Evolutionary conservation across 2,888 invertebrate species (phyloP).

Genomic region (Anodontia alba): DNA sequence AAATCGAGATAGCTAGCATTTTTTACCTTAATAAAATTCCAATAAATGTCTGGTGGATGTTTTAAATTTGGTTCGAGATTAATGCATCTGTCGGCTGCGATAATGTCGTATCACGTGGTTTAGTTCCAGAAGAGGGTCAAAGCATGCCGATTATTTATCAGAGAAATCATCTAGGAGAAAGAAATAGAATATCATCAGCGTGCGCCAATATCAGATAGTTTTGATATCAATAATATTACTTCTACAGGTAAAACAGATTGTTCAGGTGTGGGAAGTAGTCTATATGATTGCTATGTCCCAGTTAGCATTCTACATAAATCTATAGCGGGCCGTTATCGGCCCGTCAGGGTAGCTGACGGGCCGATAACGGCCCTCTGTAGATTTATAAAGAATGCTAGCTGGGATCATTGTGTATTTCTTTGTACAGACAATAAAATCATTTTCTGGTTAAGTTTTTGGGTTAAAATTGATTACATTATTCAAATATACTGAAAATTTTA

Average conservation of each 20-base stretch:
- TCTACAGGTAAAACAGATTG: background rate
- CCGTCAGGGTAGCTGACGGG: too few relatives aligned
- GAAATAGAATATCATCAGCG: conserved; percentile 2
- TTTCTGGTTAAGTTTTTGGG: too few relatives aligned
- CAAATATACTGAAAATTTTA: too few relatives aligned
- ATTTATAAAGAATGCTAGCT: too few relatives aligned
- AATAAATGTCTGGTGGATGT: conserved; percentile 3
- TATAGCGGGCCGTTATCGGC: too few relatives aligned
- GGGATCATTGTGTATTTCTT: too few relatives aligned
- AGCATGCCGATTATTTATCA: conserved; percentile 11
- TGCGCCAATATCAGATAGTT: conserved; percentile 13
- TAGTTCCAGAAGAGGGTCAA: background rate
- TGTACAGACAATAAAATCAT: too few relatives aligned
- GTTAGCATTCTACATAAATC: too few relatives aligned
- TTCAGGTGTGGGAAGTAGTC: too few relatives aligned
- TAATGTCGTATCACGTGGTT: background rate
- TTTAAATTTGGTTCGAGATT: conserved; percentile 7
- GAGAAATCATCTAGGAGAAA: background rate
- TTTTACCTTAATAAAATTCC: background rate
- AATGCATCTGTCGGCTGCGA: background rate
- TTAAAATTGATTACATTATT: too few relatives aligned
- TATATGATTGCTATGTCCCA: too few relatives aligned
- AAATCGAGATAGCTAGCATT: background rate
- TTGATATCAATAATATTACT: background rate
- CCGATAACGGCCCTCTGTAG: too few relatives aligned